phyloP scores from a whole-genome alignment of 1,140 invertebrate species.

The Anastrepha obliqua region DNA sequence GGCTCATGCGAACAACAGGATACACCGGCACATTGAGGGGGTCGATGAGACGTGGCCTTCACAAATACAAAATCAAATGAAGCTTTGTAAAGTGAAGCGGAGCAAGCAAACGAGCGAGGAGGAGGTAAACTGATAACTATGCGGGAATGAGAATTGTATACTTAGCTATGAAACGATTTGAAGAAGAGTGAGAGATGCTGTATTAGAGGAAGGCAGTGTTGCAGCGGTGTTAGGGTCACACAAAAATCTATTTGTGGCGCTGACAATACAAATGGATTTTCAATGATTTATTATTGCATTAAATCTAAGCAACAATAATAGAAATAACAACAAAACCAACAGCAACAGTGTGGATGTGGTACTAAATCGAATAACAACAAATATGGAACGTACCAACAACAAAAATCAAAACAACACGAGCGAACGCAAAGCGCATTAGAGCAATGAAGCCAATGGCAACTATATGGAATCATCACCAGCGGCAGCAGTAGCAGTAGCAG shows the following conservation, averaged over 20 bases:
- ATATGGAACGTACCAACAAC: neutral
- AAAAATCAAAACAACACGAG: neutral
- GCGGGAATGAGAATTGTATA: neutral
- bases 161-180: neutral
- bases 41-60: neutral
- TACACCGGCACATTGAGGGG: neutral
- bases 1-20: neutral
- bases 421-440: neutral
- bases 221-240: neutral
- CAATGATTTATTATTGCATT: constrained; percentile 53
- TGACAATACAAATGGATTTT: constrained; percentile 51
- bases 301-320: constrained; percentile 48
- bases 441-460: neutral
- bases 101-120: neutral
- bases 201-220: neutral
- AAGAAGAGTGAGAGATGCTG: neutral
- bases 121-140: neutral
- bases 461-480: neutral
- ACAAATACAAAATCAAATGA: neutral
- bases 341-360: neutral
- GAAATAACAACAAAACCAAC: neutral
- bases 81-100: neutral
- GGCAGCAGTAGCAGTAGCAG: neutral
- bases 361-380: neutral
- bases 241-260: constrained; percentile 33